phyloP scores from a whole-genome alignment of 92 coral and sea anemone species.

The Virgularia gustaviana region DNA sequence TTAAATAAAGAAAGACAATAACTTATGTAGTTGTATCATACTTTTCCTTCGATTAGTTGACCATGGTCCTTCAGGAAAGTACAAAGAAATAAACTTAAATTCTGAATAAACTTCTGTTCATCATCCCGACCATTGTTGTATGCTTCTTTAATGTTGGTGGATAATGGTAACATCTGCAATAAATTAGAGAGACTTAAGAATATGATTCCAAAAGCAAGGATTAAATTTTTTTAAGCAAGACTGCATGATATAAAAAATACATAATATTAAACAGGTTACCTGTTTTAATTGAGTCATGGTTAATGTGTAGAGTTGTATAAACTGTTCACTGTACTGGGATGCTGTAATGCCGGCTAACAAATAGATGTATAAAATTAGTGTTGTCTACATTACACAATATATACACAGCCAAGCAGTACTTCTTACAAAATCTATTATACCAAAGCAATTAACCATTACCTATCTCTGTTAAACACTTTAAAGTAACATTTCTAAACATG shows the following conservation, averaged over 20 bases:
- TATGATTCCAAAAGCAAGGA: too few relatives aligned
- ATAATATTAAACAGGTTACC: conserved; percentile 40
- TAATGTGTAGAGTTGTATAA: conserved; percentile 75
- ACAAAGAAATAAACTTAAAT: conserved; percentile 89
- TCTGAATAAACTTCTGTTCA: conserved; percentile 97
- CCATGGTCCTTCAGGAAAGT: conserved; percentile 96
- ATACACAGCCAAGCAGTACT: not conserved
- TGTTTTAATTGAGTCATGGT: conserved; percentile 98
- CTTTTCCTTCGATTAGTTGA: conserved; percentile 89
- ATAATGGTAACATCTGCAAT: conserved; percentile 83
- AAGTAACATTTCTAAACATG: conserved; percentile 91
- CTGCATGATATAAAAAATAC: not conserved
- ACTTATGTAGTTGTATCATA: conserved; percentile 20
- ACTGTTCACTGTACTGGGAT: conserved; percentile 91
- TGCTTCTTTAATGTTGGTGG: conserved; percentile 94
- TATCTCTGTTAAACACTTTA: conserved; percentile 94
- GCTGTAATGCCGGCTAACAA: conserved; percentile 94
- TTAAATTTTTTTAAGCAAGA: not conserved
- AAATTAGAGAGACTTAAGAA: not conserved
- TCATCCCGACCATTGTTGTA: conserved; percentile 95
- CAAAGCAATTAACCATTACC: conserved; percentile 50
- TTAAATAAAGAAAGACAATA: not conserved
- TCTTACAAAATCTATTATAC: not conserved
- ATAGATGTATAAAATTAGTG: not conserved
- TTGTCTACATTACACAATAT: not conserved